Evolutionary conservation across 2,797 vertebrate species (phyloP).

Genomic region (Sus cebifrons): DNA sequence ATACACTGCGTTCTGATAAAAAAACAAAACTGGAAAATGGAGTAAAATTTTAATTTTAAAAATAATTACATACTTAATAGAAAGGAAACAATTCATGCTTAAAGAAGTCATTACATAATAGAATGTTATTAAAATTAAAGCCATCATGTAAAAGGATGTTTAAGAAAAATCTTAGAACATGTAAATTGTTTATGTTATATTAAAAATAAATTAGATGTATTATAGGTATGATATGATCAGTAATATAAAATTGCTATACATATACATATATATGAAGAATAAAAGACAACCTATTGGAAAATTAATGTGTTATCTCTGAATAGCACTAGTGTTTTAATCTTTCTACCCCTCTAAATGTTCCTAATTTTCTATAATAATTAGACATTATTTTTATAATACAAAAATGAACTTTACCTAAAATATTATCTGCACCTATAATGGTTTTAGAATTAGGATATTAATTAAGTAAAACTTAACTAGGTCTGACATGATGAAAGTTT

Average conservation of each 20-base stretch:
- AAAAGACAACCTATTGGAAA: background rate
- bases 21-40: background rate
- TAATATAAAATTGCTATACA: slow-evolving; percentile 5
- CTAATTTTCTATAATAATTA: slow-evolving; percentile 47
- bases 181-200: background rate
- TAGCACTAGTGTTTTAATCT: background rate
- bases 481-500: slow-evolving; percentile 72
- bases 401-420: slow-evolving; percentile 61
- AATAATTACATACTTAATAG: background rate
- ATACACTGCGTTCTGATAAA: background rate
- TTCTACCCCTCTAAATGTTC: background rate
- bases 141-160: background rate
- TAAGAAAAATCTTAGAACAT: background rate
- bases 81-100: background rate
- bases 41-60: background rate
- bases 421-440: background rate
- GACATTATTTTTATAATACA: slow-evolving; percentile 47
- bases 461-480: slow-evolving; percentile 78
- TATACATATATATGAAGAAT: background rate
- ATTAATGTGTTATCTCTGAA: background rate
- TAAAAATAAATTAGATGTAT: background rate
- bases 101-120: background rate
- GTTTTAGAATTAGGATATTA: slow-evolving; percentile 77
- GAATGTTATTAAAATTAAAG: slow-evolving; percentile 27
- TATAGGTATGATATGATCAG: background rate